These are phyloP conservation scores for Porites rus DNA, from an alignment of 92 coral and sea anemone genomes.

Conservation along the genomic window DNA sequence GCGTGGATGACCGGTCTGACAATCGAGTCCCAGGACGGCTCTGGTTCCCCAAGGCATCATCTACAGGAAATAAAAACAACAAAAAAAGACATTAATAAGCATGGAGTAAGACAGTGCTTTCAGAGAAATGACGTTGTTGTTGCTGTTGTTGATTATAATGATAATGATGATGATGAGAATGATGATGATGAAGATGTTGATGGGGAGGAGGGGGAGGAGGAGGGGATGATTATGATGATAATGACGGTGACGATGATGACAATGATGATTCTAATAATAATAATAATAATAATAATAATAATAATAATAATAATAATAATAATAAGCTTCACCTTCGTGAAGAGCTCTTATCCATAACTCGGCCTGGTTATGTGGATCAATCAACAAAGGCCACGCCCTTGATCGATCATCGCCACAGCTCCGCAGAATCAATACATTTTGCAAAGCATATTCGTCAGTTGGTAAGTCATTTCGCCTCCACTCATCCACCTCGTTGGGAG, in stretches of 20 bases:
- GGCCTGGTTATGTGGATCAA: conserved; percentile 94
- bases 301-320: no score
- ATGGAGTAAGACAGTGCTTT: no score
- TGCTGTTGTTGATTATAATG: no score
- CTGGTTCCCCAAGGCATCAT: background rate
- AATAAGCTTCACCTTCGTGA: conserved; percentile 58
- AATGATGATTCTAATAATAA: no score
- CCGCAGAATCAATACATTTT: conserved; percentile 89
- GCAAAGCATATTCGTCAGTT: conserved; percentile 72
- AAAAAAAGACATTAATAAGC: no score
- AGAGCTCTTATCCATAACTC: conserved; percentile 91
- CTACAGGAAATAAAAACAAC: background rate
- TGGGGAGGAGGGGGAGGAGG: no score
- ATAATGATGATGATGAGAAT: no score
- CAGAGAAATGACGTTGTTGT: no score
- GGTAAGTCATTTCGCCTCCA: conserved; percentile 91
- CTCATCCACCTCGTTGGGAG: conserved; percentile 77
- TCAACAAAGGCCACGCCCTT: conserved; percentile 91
- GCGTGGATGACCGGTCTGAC: conserved; percentile 40
- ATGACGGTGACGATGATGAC: no score
- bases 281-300: no score
- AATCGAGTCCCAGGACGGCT: conserved; percentile 28
- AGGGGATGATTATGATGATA: no score
- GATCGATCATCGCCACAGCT: conserved; percentile 72
- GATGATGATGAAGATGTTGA: no score